These are phyloP conservation scores for Venustaconcha ellipsiformis DNA, from an alignment of 1,140 invertebrate species.

Conservation along the genomic window DNA sequence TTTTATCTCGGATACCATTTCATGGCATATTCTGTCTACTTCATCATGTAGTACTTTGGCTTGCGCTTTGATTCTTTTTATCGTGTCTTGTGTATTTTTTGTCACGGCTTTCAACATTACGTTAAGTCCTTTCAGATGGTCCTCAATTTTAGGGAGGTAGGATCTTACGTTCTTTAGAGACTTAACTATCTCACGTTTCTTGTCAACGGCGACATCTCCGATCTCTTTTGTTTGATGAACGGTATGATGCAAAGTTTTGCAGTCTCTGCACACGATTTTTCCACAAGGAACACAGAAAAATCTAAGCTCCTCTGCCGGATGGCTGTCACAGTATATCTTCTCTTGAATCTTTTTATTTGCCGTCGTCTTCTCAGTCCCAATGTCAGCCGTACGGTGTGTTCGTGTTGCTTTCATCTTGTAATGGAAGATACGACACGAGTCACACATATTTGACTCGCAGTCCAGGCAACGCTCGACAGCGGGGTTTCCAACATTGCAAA, in stretches of 20 bases:
- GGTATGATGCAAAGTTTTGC: conserved; percentile 29
- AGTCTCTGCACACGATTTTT: conserved; percentile 30
- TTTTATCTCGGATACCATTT: conserved; percentile 33
- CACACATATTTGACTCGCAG: conserved; percentile 31
- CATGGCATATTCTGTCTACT: conserved; percentile 27
- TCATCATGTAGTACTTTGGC: conserved; percentile 29
- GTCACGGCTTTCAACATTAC: conserved; percentile 21
- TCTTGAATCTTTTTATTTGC: conserved; percentile 30
- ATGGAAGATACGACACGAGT: conserved; percentile 18
- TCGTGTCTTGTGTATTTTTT: conserved; percentile 30
- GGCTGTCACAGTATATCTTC: conserved; percentile 25
- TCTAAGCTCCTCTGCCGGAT: conserved; percentile 26
- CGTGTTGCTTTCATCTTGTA: conserved; percentile 30
- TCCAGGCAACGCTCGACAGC: conserved; percentile 22
- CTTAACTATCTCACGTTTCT: conserved; percentile 28
- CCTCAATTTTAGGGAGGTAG: conserved; percentile 19
- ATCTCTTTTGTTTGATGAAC: conserved; percentile 29
- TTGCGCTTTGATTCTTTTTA: conserved; percentile 27
- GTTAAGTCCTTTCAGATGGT: conserved; percentile 21
- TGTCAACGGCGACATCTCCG: conserved; percentile 17
- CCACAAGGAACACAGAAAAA: conserved; percentile 33
- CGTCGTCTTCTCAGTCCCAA: conserved; percentile 24
- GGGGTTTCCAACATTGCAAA: conserved; percentile 16
- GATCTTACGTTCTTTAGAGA: conserved; percentile 16
- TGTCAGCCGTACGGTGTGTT: conserved; percentile 16